Conservation (phyloP, 2,113 vertebrate genomes). For the Cochlearius cochlearius region DNA sequence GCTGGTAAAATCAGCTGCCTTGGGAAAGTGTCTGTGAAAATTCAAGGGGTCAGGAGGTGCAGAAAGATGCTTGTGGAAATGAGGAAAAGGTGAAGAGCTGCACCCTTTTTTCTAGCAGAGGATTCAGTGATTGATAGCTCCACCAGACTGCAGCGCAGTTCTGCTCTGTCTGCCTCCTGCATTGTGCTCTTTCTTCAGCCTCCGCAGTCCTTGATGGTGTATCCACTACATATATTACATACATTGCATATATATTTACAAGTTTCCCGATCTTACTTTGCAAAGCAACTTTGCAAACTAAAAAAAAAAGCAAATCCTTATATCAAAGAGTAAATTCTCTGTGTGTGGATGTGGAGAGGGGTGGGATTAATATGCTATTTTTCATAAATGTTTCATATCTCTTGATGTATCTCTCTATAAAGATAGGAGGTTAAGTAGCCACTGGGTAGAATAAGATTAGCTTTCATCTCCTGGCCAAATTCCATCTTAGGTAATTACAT, state of each 20-base stretch:
- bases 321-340: not conserved
- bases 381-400: not conserved
- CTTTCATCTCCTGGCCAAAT: conserved; percentile 14
- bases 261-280: not conserved
- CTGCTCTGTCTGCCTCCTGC: not conserved
- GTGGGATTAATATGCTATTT: not conserved
- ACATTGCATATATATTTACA: not conserved
- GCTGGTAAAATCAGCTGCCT: not conserved
- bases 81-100: not conserved
- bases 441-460: conserved; percentile 16
- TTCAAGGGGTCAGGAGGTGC: not conserved
- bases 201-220: not conserved
- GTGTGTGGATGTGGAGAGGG: not conserved
- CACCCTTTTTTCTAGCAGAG: not conserved
- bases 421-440: not conserved
- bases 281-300: not conserved
- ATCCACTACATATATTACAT: not conserved
- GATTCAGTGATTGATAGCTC: not conserved
- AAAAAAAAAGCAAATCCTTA: not conserved
- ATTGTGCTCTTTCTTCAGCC: not conserved
- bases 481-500: conserved; percentile 20
- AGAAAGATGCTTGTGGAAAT: not conserved
- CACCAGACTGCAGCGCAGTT: not conserved
- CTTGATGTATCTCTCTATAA: not conserved
- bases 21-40: not conserved